Evolutionary conservation across 2,113 vertebrate genomes (phyloP).

Genomic region (Bolborhynchus lineola): DNA sequence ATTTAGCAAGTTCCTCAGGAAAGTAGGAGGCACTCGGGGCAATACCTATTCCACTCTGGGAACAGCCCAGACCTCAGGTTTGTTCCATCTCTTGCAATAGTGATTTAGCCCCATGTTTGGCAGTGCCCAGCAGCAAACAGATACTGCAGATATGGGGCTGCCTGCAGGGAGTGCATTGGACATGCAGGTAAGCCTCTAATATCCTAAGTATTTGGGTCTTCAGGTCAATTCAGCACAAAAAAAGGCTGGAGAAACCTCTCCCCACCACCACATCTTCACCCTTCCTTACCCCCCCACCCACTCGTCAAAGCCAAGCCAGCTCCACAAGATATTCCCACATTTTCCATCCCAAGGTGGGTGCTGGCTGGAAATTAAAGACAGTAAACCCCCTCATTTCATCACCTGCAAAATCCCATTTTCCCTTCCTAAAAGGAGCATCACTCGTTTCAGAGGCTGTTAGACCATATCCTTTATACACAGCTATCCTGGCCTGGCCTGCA

Average conservation of each 20-base stretch:
- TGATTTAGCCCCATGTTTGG: background rate
- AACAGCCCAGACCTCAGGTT: background rate
- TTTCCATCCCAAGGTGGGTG: background rate
- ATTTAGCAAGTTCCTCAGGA: background rate
- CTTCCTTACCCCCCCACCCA: background rate
- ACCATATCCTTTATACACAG: background rate
- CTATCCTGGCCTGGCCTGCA: background rate
- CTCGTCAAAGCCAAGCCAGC: background rate
- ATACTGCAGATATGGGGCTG: background rate
- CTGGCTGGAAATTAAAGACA: background rate
- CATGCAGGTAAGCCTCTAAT: background rate
- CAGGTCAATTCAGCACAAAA: background rate
- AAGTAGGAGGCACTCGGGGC: background rate
- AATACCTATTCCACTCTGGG: background rate
- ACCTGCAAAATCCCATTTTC: background rate
- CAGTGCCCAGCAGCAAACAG: background rate
- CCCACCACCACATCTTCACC: rapidly evolving
- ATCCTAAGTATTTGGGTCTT: background rate
- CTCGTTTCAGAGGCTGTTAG: background rate
- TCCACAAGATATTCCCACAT: background rate
- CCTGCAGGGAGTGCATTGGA: rapidly evolving
- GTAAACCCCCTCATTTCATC: background rate
- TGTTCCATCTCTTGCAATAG: background rate
- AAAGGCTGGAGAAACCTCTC: background rate
- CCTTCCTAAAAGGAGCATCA: background rate